phyloP scores from a whole-genome alignment of 2,113 vertebrate species.

The pig (Sus scrofa) region DNA sequence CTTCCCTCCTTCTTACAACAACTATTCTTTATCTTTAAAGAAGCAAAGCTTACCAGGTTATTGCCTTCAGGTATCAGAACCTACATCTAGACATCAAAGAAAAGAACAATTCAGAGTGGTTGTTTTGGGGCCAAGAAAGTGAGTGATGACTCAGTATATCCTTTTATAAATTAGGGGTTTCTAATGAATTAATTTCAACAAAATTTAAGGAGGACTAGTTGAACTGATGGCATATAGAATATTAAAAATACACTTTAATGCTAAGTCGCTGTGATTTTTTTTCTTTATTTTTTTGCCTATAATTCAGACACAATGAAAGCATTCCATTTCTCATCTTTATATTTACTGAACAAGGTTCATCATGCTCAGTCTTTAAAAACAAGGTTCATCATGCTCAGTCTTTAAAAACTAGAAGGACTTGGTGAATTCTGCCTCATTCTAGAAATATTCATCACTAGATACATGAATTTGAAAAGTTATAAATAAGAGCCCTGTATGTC shows the following conservation, averaged over 20 bases:
- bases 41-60: neutral
- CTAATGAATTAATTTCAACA: neutral
- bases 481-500: neutral
- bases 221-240: neutral
- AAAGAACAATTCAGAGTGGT: neutral
- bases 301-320: neutral
- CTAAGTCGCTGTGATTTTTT: neutral
- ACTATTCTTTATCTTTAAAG: neutral
- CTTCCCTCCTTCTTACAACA: neutral
- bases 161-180: neutral
- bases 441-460: slow-evolving; percentile 38
- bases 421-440: neutral
- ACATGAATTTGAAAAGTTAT: neutral
- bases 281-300: neutral
- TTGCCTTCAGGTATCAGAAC: neutral
- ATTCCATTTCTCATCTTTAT: neutral
- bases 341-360: neutral
- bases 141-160: neutral
- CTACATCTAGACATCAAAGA: neutral
- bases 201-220: neutral
- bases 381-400: neutral
- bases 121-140: neutral
- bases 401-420: neutral
- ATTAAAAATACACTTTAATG: neutral
- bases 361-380: neutral